Base-by-base conservation (phyloP, 1,140 invertebrate genomes). In the Marisa cornuarietis region DNA sequence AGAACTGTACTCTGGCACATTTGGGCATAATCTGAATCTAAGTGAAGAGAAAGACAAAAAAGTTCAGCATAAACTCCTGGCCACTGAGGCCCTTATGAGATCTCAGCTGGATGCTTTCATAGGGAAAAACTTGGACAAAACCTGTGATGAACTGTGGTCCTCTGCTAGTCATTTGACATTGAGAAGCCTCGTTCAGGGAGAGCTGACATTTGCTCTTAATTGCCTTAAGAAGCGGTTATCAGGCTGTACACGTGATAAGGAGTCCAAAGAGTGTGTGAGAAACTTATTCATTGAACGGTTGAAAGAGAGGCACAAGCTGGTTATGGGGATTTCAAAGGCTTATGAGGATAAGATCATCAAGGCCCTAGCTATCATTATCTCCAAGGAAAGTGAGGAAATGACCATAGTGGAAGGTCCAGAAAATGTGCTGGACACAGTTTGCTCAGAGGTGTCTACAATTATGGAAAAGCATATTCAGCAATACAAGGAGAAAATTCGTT, bases 51-150 rank as follows among this genome's bases (percentile, higher is more conserved):
- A 65, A 14, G 71, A 74, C 8, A 85, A 72, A 71, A 79, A 80
- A 81, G 81, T 83, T 49, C 83, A 85, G 66, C 84, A 86, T 42
- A 81, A 83, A 58, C 82, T 88, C n/a, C 73, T 89, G 66, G 88
- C 88, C 20, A 85, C 82, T 66, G 87, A 89, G 80, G 86, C 86
- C 26, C 85, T 89, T 58, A 62, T 86, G 20, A 71, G 88, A 79
- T 86, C 85, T 76, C 87, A 88, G 76, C 71, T 88, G 14, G 86
- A 88, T 80, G 83, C 86, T 22, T 86, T 82, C 51, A 84, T 89
- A 13, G 84, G 84, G 51, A 66, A 84, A 58, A 83, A 87, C 31
- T 76, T 87, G 71, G 80, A 85, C 49, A 84, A 84, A 78, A 81
- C 82, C 68, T 76, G 80, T 63, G 79, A 83, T 76, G 81, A 82